Base-by-base conservation (phyloP, 2,888 invertebrate species). In the Hirtodrosophila alboralis region DNA sequence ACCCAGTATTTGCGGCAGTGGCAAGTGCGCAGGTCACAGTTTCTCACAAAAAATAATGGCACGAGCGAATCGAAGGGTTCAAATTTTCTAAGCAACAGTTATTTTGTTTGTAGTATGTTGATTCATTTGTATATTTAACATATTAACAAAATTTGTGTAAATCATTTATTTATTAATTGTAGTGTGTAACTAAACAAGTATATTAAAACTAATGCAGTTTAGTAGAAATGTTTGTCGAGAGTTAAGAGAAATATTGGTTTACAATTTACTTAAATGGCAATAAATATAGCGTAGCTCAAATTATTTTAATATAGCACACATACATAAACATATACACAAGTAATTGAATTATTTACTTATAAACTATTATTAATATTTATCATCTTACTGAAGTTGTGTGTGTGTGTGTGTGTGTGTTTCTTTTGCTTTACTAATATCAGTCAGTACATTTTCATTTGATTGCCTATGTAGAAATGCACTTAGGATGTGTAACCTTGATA, bases 401-500 rank as follows among this genome's bases (percentile, higher is more conserved):
- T 49, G 38, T 27, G 16, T n/a, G n/a, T n/a, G n/a, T n/a, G n/a
- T n/a, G n/a, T n/a, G n/a, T n/a, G n/a, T n/a, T n/a, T n/a, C n/a
- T 30, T 61, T 64, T 60, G 34, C 38, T 48, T 49, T 26, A 52
- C 13, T 45, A 31, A 45, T 40, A 67, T 63, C 53, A 66, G 79
- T 75, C 81, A 65, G 70, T 75, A 41, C 44, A 56, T 37, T 40
- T 34, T 16, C 37, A 4, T 23, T 49, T 13, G 38, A 37, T n/a
- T 31, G 36, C 38, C 26, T 51, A 56, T 52, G 30, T 44, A 28
- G 33, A 52, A 77, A 56, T 84, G 56, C 61, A 48, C 51, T 60
- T 64, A 84, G 83, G 63, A 75, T 69, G 51, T 44, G 36, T 64
- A 67, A 88, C 90, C 90, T 90, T 90, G 90, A 90, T 90, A 90